Conservation (phyloP, 2,113 vertebrate species). For the Grus americana region DNA sequence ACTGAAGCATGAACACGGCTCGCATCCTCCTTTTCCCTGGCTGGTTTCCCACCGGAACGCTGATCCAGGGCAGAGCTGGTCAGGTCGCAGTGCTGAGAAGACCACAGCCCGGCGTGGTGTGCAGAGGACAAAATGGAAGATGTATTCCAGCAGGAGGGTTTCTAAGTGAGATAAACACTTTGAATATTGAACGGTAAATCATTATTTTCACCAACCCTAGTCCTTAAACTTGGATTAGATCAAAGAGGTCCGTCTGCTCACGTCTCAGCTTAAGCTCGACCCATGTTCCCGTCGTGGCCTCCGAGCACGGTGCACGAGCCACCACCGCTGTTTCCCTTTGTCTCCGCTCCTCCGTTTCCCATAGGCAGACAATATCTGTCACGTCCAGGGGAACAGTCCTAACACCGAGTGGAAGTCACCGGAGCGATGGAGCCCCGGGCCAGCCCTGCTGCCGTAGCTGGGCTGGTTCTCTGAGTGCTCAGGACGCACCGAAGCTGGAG, state of each 20-base stretch:
- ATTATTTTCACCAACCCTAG: neutral
- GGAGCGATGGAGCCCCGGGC: neutral
- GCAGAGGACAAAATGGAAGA: neutral
- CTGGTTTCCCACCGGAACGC: neutral
- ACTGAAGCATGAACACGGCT: neutral
- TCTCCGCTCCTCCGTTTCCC: neutral
- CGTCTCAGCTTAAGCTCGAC: neutral
- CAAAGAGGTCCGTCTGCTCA: neutral
- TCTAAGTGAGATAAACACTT: neutral
- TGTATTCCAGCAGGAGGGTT: neutral
- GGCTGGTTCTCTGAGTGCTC: neutral
- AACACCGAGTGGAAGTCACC: neutral
- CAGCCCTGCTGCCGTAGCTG: neutral
- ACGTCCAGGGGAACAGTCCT: neutral
- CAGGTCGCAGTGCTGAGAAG: neutral
- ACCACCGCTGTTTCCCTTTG: fast-evolving
- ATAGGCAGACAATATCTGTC: neutral
- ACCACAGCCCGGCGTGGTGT: neutral
- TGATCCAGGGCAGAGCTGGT: neutral
- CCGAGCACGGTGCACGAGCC: neutral
- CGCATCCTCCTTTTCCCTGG: neutral
- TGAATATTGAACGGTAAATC: neutral
- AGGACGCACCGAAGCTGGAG: neutral
- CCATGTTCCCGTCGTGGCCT: fast-evolving
- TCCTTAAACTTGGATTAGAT: neutral